A percentile compares a stretch with the other conserved stretches of the same genome.
Evolutionary conservation across 2,888 invertebrate species (phyloP).

Genomic region (Oscheius sp.): DNA sequence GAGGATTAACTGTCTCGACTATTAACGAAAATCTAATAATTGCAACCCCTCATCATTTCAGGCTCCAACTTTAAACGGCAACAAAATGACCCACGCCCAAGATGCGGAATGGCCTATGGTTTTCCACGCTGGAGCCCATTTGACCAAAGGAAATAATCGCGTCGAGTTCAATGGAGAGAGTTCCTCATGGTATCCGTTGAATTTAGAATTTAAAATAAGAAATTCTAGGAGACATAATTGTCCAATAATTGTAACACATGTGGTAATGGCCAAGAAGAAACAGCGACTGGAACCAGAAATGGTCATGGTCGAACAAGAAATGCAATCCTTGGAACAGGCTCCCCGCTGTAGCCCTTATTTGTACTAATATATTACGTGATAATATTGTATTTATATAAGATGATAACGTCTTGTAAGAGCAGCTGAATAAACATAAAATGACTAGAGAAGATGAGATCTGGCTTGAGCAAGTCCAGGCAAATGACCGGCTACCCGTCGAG

Average conservation of each 20-base stretch:
- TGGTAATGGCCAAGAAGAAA: neutral
- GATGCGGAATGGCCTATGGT: slow-evolving; percentile 11
- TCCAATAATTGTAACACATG: neutral
- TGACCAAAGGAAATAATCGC: neutral
- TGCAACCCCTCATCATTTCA: too few species aligned
- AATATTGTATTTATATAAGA: neutral
- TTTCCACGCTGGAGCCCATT: neutral
- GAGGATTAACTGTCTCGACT: too few species aligned
- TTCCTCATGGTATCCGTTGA: neutral
- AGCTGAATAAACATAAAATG: neutral
- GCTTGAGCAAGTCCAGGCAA: slow-evolving; percentile 10
- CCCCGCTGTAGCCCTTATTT: slow-evolving; percentile 2
- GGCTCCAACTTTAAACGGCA: slow-evolving; percentile 8
- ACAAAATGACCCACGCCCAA: neutral
- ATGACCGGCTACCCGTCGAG: neutral
- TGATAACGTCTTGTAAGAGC: neutral
- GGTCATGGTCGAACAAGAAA: neutral
- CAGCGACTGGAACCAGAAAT: neutral
- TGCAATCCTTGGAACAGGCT: neutral
- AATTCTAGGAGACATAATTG: neutral
- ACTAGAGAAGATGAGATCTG: slow-evolving; percentile 22
- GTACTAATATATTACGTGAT: neutral
- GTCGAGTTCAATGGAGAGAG: neutral
- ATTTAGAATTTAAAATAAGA: neutral
- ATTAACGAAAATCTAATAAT: too few species aligned